Evolutionary conservation across 2,888 invertebrate genomes (phyloP).

Genomic region (Stenoptilia bipunctidactyla): DNA sequence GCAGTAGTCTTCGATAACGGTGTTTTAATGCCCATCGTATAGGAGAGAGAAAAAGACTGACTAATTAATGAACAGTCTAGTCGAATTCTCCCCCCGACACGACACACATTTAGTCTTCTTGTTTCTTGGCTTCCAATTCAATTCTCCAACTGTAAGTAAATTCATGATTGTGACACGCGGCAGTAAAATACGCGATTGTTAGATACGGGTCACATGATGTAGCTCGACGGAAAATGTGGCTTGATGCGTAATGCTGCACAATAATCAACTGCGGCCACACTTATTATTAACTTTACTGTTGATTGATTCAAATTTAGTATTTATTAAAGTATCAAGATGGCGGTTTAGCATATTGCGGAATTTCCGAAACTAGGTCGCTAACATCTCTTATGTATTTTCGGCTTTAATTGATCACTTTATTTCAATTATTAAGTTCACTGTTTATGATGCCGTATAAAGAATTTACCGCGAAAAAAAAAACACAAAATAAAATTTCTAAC

Average conservation of each 20-base stretch:
- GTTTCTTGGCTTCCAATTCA: slow-evolving; percentile 19
- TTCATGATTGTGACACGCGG: slow-evolving; percentile 16
- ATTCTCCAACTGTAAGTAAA: slow-evolving; percentile 32
- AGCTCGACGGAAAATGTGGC: slow-evolving; percentile 31
- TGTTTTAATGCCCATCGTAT: slow-evolving; percentile 69
- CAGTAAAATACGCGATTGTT: not conserved
- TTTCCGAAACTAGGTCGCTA: slow-evolving; percentile 57
- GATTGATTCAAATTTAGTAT: slow-evolving; percentile 7
- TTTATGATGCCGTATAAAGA: slow-evolving; percentile 17
- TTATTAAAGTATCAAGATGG: slow-evolving; percentile 37
- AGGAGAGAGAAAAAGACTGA: slow-evolving; percentile 88
- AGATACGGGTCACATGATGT: slow-evolving; percentile 35
- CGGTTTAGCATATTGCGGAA: slow-evolving; percentile 53
- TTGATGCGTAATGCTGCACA: slow-evolving; percentile 5
- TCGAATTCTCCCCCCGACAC: slow-evolving; percentile 78
- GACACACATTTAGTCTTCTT: slow-evolving; percentile 39
- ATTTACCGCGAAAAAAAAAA: slow-evolving; percentile 16
- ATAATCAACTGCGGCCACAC: slow-evolving; percentile 11
- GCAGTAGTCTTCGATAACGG: slow-evolving; percentile 16
- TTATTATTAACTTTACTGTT: slow-evolving; percentile 7
- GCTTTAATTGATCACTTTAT: slow-evolving; percentile 28
- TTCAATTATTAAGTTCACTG: slow-evolving; percentile 29
- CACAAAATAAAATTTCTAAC: slow-evolving; percentile 22
- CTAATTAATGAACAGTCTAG: slow-evolving; percentile 73
- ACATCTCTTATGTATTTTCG: slow-evolving; percentile 22